These are phyloP conservation scores for Tinamus major DNA, from an alignment of 2,797 vertebrate genomes.

Conservation along the genomic window DNA sequence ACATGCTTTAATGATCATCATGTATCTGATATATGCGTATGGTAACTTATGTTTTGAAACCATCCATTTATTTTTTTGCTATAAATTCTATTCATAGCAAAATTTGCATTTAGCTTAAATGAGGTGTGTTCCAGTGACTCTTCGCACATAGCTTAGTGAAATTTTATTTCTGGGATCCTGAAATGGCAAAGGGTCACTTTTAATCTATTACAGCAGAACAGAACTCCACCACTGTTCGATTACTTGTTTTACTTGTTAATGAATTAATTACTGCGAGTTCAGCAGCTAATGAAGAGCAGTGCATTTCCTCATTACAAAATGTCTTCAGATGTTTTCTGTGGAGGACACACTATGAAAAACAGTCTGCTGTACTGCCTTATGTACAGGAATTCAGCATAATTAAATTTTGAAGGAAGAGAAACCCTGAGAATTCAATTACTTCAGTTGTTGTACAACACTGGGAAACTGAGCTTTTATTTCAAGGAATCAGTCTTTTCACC, in stretches of 20 bases:
- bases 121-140: not conserved
- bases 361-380: not conserved
- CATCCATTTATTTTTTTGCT: not conserved
- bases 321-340: constrained; percentile 10
- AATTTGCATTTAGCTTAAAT: not conserved
- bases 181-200: not conserved
- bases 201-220: not conserved
- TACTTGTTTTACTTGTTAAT: constrained; percentile 15
- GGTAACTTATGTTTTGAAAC: not conserved
- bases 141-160: not conserved
- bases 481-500: constrained; percentile 60
- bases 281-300: not conserved
- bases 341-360: not conserved
- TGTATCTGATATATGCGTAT: not conserved
- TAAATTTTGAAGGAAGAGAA: not conserved
- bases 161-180: not conserved
- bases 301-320: not conserved
- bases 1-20: not conserved
- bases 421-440: not conserved
- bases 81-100: not conserved
- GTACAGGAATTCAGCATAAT: constrained; percentile 8
- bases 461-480: constrained; percentile 7
- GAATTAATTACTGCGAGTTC: constrained; percentile 8
- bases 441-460: not conserved
- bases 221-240: not conserved